Percentiles rank a stretch among this genome's conserved stretches.
Conservation (phyloP, 2,797 vertebrate species). For the Peromyscus melanophrys region DNA sequence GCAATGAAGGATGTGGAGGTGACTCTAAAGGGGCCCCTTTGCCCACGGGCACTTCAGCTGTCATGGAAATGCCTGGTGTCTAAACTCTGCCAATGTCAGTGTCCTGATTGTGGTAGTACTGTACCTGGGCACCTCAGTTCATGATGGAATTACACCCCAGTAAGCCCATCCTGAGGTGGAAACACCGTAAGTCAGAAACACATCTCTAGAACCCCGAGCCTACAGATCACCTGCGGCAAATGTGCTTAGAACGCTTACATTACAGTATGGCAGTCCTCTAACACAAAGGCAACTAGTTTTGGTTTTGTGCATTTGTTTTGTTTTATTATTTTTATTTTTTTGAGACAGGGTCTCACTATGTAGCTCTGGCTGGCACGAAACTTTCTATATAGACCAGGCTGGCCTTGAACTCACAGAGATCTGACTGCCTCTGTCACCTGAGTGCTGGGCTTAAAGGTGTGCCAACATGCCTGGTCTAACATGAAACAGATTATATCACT, state of each 20-base stretch:
- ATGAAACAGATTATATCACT: not conserved
- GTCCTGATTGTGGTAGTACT: not conserved
- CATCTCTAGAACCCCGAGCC: not conserved
- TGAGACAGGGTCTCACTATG: not conserved
- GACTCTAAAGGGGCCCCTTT: not conserved
- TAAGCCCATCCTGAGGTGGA: not conserved
- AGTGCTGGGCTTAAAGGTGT: not conserved
- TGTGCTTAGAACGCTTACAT: not conserved
- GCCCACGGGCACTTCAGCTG: not conserved
- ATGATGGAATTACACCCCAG: not conserved
- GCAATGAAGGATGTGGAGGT: not conserved
- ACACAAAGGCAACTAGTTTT: not conserved
- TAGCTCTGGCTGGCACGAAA: not conserved
- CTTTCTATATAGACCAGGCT: not conserved
- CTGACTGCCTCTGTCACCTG: not conserved
- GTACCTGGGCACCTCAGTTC: no score
- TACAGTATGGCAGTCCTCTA: not conserved
- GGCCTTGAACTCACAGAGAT: not conserved
- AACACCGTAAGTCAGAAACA: not conserved
- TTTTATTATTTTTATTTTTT: not conserved
- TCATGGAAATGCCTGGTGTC: not conserved
- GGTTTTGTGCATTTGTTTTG: not conserved
- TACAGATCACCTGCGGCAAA: not conserved
- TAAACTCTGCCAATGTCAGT: no score
- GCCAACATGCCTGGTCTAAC: not conserved